Evolutionary conservation across 2,113 vertebrate species (phyloP).

Genomic region (Okapia johnstoni): DNA sequence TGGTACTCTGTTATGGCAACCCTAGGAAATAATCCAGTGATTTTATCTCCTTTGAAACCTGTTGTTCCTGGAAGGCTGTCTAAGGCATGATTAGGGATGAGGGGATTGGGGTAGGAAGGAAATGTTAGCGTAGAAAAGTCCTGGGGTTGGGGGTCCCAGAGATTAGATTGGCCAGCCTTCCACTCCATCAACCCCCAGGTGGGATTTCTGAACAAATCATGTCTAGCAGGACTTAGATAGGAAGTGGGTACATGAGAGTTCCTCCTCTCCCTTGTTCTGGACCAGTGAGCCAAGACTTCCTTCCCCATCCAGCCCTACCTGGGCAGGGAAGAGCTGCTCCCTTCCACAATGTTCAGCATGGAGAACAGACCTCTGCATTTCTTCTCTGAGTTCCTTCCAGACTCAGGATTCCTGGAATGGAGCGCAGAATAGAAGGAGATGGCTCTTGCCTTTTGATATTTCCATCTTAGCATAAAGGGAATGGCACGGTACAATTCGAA

Average conservation of each 20-base stretch:
- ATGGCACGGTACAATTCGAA: not conserved
- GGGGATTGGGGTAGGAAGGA: not conserved
- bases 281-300: not conserved
- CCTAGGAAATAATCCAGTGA: not conserved
- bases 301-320: not conserved
- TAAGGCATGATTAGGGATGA: not conserved
- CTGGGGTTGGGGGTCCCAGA: not conserved
- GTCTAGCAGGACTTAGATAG: not conserved
- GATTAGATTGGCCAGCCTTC: not conserved
- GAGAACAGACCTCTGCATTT: not conserved
- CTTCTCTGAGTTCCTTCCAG: not conserved
- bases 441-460: not conserved
- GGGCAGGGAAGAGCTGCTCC: not conserved
- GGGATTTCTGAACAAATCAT: not conserved
- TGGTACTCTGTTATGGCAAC: not conserved
- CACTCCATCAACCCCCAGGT: not conserved
- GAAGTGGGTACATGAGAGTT: not conserved
- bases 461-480: not conserved
- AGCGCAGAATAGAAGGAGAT: not conserved
- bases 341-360: not conserved
- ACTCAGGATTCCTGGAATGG: not conserved
- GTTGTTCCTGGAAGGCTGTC: not conserved
- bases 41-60: not conserved
- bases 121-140: not conserved
- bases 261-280: not conserved